Evolutionary conservation across 1,140 invertebrate genomes (phyloP).

Genomic region (Armadillidium nasatum): DNA sequence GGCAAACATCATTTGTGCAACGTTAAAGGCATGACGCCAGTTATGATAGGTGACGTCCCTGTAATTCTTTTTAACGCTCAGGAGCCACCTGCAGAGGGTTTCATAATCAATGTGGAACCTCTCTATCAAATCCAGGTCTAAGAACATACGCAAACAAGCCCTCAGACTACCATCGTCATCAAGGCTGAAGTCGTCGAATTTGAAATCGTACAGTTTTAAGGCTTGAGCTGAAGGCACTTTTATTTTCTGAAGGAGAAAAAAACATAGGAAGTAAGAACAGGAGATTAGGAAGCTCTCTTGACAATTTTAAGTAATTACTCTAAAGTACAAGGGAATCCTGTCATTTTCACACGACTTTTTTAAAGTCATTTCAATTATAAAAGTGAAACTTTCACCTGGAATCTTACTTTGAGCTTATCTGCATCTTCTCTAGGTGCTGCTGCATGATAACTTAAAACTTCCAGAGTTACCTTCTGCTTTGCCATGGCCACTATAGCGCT

Average conservation of each 20-base stretch:
- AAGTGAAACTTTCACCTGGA: too few relatives aligned
- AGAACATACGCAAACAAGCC: conserved; percentile 83
- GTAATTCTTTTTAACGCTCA: conserved; percentile 95
- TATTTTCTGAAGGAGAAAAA: conserved; percentile 51
- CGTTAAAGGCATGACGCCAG: conserved; percentile 94
- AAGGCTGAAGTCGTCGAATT: conserved; percentile 80
- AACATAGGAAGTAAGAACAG: conserved; percentile 27
- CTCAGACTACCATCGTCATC: conserved; percentile 78
- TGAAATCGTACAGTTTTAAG: conserved; percentile 74
- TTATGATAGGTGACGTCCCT: conserved; percentile 94
- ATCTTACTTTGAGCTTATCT: conserved; percentile 68
- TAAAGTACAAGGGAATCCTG: too few relatives aligned
- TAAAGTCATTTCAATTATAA: too few relatives aligned
- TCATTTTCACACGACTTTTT: too few relatives aligned
- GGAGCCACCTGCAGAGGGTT: conserved; percentile 80
- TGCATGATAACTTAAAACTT: conserved; percentile 93
- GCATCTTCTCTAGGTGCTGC: conserved; percentile 85
- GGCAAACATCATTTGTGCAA: conserved; percentile 93
- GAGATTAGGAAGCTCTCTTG: too few relatives aligned
- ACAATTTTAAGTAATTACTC: too few relatives aligned
- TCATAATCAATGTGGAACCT: conserved; percentile 85
- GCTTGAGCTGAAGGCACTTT: conserved; percentile 72
- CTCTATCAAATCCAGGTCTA: conserved; percentile 83
- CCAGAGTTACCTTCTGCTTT: conserved; percentile 89
- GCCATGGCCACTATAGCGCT: conserved; percentile 87